A percentile compares a stretch with the other conserved stretches of the same genome.
phyloP scores from a whole-genome alignment of 2,797 vertebrate genomes.

The Alosa sapidissima region DNA sequence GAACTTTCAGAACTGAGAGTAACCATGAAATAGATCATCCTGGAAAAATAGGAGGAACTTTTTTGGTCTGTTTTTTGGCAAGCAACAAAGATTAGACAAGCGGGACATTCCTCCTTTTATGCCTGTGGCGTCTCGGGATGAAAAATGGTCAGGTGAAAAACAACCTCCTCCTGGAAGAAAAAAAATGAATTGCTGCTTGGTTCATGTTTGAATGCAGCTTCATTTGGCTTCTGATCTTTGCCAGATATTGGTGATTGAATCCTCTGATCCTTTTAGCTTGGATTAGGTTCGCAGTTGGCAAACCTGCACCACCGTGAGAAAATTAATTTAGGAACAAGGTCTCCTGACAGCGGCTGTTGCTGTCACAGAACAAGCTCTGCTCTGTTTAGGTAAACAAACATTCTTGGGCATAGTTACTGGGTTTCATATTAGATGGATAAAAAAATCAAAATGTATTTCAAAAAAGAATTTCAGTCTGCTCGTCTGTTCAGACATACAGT shows the following conservation, averaged over 20 bases:
- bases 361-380: background rate
- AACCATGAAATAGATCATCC: background rate
- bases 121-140: background rate
- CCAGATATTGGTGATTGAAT: background rate
- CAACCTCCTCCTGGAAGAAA: background rate
- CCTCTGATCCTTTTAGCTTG: background rate
- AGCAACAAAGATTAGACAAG: slow-evolving; percentile 1
- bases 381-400: background rate
- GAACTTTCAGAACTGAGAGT: background rate
- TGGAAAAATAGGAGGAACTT: background rate
- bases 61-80: background rate
- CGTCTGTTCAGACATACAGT: background rate
- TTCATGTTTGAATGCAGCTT: background rate
- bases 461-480: background rate
- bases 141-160: background rate
- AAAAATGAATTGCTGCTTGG: background rate
- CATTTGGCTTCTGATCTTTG: background rate
- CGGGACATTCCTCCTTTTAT: background rate
- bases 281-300: background rate
- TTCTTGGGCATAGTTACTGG: background rate
- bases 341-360: background rate
- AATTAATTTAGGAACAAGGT: background rate
- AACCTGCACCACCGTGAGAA: background rate
- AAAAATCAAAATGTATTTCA: too few relatives aligned
- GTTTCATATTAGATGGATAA: background rate